A percentile compares a stretch with the other conserved stretches of the same genome.
phyloP scores from a whole-genome alignment of 2,888 invertebrate genomes.

The Melanargia galathea region DNA sequence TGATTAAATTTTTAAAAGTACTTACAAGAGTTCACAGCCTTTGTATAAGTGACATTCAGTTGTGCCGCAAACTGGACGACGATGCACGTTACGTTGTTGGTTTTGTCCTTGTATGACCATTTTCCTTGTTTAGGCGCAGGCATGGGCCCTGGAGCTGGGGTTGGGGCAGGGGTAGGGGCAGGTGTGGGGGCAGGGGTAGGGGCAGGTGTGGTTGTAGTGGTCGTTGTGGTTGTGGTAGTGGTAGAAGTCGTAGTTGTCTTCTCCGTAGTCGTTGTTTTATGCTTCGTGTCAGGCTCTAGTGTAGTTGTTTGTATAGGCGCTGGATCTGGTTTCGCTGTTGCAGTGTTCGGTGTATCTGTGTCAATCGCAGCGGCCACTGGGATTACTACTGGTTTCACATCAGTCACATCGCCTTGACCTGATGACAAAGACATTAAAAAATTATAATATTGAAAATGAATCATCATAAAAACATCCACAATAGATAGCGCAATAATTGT shows the following conservation, averaged over 20 bases:
- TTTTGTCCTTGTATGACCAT: slow-evolving; percentile 57
- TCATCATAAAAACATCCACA: background rate
- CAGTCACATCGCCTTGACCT: slow-evolving; percentile 47
- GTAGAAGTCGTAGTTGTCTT: slow-evolving; percentile 16
- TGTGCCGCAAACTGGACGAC: slow-evolving; percentile 85
- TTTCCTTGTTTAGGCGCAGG: slow-evolving; percentile 60
- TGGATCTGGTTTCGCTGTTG: slow-evolving; percentile 7
- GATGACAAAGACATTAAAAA: background rate
- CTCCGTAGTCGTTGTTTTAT: background rate
- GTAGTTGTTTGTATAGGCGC: background rate
- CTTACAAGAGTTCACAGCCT: slow-evolving; percentile 58
- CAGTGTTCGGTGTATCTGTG: background rate
- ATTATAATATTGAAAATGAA: background rate
- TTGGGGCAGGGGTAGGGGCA: slow-evolving; percentile 64
- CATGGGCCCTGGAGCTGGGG: slow-evolving; percentile 54
- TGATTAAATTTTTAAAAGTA: slow-evolving; percentile 35
- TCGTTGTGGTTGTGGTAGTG: slow-evolving; percentile 46
- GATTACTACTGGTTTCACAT: slow-evolving; percentile 39
- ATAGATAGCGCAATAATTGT: too few relatives aligned
- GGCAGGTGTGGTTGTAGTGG: slow-evolving; percentile 38
- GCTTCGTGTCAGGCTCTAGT: background rate
- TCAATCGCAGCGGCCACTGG: slow-evolving; percentile 36
- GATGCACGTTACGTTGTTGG: slow-evolving; percentile 83
- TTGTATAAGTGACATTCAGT: slow-evolving; percentile 82
- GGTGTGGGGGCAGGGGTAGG: slow-evolving; percentile 49